Percentiles rank a stretch among this genome's conserved stretches.
These are phyloP conservation scores for Thera britannica DNA, from an alignment of 2,888 invertebrate genomes.

Conservation along the genomic window DNA sequence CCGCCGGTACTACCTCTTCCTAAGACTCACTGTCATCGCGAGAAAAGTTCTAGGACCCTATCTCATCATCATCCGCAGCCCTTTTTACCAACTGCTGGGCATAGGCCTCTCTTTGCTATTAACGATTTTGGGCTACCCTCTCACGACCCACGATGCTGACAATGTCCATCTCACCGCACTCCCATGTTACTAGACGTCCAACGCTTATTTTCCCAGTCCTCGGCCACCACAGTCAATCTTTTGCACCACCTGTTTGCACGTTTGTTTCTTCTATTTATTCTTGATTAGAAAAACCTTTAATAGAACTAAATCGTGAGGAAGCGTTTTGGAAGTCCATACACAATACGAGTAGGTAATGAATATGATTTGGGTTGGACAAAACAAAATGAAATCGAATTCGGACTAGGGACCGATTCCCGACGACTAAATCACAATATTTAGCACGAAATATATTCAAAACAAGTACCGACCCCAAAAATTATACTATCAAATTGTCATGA, in stretches of 20 bases:
- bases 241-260: no score
- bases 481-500: constrained; percentile 61
- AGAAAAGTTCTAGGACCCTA: constrained; percentile 43
- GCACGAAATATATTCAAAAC: constrained; percentile 32
- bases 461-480: constrained; percentile 47
- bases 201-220: no score
- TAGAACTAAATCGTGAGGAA: background rate
- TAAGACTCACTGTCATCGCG: constrained; percentile 46
- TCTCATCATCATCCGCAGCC: constrained; percentile 3
- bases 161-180: no score
- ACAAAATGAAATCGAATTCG: constrained; percentile 20
- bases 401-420: constrained; percentile 12
- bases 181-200: no score
- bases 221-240: no score
- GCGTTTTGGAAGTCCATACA: background rate
- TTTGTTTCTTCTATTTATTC: no score
- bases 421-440: constrained; percentile 31
- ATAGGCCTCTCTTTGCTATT: no score
- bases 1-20: constrained; percentile 74
- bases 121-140: no score
- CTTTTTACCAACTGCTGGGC: no score
- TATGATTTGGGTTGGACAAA: background rate
- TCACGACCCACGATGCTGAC: no score
- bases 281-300: no score
- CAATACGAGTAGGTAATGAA: background rate